Evolutionary conservation across 2,113 vertebrate species (phyloP), one percentile per base, ranked within the genome.

Genomic region (Glaucidium brasilianum): DNA sequence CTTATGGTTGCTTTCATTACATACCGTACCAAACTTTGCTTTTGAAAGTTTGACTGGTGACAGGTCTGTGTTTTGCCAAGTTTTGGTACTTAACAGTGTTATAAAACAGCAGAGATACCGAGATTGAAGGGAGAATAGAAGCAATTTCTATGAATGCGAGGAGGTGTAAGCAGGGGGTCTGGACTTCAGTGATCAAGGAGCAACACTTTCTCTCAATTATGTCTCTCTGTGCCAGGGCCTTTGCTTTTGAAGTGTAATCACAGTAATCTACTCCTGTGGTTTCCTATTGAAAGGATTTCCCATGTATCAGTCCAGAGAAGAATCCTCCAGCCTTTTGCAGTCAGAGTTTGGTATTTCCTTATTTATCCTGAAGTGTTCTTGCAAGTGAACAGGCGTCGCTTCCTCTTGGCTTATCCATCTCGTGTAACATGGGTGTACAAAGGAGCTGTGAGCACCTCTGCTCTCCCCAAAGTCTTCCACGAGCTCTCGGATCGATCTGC

Each of bases 161-260:
- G 94, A 95, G 83, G 59, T 97, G 96, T 72, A 96, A 96, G 96
- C 96, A 93, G 97, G 97, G 97, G 94, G 96, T 91, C 93, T 92
- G 97, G 83, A 95, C 97, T 97, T 97, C 93, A 94, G 84, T 97
- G 97, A 97, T 98, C 95, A 97, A 97, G 96, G 96, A 97, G 94
- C 96, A 94, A 92, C 86, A 82, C 96, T 98, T 97, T 94, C 94
- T 98, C 97, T 98, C 98, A 98, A 96, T 98, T 98, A 97, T 96
- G 96, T 98, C 92, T 97, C 94, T 97, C 96, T 96, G 90, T 97
- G 94, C 94, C 97, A 95, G 85, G 97, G 97, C 96, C 96, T 98
- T 97, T 96, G 96, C 97, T 98, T 98, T 98, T 98, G 98, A 98
- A 98, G 97, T 98, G 94, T 96, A 98, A 98, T 98, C 98, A 97